These are phyloP conservation scores for Alosa alosa DNA, from an alignment of 2,113 vertebrate genomes.

Conservation along the genomic window DNA sequence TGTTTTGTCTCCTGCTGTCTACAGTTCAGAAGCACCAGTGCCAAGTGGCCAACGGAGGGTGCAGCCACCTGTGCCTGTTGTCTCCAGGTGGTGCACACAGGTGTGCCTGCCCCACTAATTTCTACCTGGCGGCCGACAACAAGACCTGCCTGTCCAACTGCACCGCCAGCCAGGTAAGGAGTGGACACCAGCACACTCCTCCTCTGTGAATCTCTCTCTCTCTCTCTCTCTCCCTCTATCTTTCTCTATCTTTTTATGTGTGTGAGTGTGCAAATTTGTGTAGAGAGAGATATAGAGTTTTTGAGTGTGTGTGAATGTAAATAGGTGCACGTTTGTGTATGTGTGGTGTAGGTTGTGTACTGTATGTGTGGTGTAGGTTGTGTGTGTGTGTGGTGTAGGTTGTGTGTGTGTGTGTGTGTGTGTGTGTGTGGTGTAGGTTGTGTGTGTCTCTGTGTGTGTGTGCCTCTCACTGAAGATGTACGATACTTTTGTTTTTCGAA, in stretches of 20 bases:
- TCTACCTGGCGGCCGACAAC: constrained; percentile 92
- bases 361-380: neutral
- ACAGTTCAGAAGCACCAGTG: constrained; percentile 91
- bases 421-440: neutral
- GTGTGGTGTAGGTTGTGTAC: neutral
- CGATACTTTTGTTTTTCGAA: neutral
- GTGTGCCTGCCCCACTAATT: constrained; percentile 96
- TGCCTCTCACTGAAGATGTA: neutral
- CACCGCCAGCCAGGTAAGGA: constrained; percentile 91
- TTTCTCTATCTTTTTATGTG: no score
- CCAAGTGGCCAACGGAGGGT: constrained; percentile 89
- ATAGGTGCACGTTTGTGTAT: no score
- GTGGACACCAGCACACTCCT: neutral
- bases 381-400: neutral
- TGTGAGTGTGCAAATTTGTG: no score
- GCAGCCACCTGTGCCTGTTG: constrained; percentile 95
- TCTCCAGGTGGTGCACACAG: constrained; percentile 83
- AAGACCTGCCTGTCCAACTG: constrained; percentile 96
- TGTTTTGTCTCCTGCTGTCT: constrained; percentile 14
- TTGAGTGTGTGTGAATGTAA: no score
- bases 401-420: no score
- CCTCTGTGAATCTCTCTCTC: neutral
- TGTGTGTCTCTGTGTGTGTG: neutral
- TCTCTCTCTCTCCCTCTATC: neutral
- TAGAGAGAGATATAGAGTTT: no score